These are phyloP conservation scores for Anarrhichthys ocellatus DNA, from an alignment of 2,113 vertebrate species.

Conservation along the genomic window DNA sequence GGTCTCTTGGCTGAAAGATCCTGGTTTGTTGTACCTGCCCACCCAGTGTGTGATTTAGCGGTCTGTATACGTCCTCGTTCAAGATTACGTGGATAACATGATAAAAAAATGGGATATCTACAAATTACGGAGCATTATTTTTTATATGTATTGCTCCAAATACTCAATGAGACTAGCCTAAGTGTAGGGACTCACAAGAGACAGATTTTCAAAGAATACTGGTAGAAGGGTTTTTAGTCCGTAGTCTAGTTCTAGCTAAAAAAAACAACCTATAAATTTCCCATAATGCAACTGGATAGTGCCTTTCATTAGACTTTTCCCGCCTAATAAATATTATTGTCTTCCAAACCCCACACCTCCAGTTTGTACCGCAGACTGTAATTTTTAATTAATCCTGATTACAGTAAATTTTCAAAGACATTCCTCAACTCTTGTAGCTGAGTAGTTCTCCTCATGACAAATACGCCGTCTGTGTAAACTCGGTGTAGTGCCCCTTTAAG, in stretches of 20 bases:
- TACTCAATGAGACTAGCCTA: no score
- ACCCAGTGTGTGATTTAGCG: no score
- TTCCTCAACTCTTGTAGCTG: background rate
- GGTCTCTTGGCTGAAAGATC: no score
- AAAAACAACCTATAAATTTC: background rate
- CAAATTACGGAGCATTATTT: no score
- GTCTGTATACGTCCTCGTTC: no score
- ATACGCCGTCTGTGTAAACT: background rate
- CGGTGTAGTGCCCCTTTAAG: background rate
- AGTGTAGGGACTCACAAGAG: background rate
- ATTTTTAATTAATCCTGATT: background rate
- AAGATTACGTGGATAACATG: no score
- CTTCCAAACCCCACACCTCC: background rate
- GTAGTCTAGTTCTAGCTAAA: background rate
- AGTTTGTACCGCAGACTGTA: background rate
- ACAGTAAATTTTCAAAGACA: background rate
- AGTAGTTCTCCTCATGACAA: background rate
- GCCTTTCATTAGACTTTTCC: background rate
- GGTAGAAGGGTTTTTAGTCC: background rate
- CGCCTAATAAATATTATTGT: background rate
- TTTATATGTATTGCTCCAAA: no score
- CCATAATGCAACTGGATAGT: background rate
- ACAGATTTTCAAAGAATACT: background rate
- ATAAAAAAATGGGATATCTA: no score
- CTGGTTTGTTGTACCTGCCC: no score